Base-by-base conservation (phyloP, 2,797 vertebrate species). In the Pyrrhura leucotis region DNA sequence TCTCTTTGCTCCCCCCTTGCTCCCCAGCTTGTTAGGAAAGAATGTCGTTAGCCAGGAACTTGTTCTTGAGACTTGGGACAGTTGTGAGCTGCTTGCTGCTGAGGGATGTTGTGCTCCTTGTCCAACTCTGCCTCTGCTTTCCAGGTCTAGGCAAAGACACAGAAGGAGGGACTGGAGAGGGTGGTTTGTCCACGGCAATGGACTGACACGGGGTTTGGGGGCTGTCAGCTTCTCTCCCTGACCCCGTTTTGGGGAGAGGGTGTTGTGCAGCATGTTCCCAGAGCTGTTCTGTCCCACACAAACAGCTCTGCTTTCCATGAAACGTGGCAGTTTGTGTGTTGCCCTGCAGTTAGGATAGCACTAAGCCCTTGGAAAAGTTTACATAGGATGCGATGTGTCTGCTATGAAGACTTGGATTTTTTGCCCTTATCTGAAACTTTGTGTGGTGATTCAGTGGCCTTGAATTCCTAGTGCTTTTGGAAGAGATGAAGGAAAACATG, bases 401-500 rank as follows among this genome's bases (percentile, higher is more conserved):
- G 89, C 93, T 94, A 76, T 81, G 87, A 84, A 95, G 90, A 76
- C 86, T 78, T 85, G 45, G 89, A 67, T 72, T 85, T 94, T 89
- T 90, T 95, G 59, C 80, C 95, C 89, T 95, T 92, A 78, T 47
- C 81, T 90, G 91, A 95, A 96, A 76, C 61, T 81, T 71, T 92
- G 79, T 76, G 42, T 93, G 88, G 79, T 76, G 76, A 92, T 95
- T 97, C 93, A 86, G 81, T 92, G 96, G 92, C 92, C 91, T 95
- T 95, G 96, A 88, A 89, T 93, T 96, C 54, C 6, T 96, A 85
- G 88, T 85, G 59, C 20, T 83, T 96, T 95, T 85, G 93, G 88
- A 95, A 94, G 93, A 95, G 95, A 95, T 94, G 93, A 93, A 93
- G 88, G 95, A 86, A 88, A 91, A 92, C 87, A 94, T 82, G 95